Evolutionary conservation across 2,888 invertebrate genomes (phyloP).

Genomic region (Aleiodes alternator): DNA sequence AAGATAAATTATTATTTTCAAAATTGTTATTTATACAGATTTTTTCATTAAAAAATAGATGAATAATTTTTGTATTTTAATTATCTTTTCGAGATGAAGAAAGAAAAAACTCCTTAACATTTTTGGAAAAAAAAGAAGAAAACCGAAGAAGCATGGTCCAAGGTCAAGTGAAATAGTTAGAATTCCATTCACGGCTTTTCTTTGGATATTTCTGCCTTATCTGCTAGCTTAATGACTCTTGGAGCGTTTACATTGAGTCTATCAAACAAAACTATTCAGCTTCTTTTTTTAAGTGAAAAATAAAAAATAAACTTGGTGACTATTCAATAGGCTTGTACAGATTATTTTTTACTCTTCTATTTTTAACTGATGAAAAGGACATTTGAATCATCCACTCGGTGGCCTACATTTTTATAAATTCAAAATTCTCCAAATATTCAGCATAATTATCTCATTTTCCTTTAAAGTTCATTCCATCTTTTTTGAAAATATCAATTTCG

Average conservation of each 20-base stretch:
- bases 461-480: too few relatives aligned
- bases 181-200: conserved; percentile 7
- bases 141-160: not conserved
- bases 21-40: conserved; percentile 20
- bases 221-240: conserved; percentile 57
- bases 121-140: conserved; percentile 3
- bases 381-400: conserved; percentile 58
- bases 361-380: conserved; percentile 68
- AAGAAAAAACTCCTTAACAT: not conserved
- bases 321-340: conserved; percentile 53
- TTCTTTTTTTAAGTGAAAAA: conserved; percentile 31
- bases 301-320: conserved; percentile 33
- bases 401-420: conserved; percentile 60
- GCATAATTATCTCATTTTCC: too few relatives aligned
- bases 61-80: not conserved
- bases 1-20: conserved; percentile 27
- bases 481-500: too few relatives aligned
- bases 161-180: conserved; percentile 41
- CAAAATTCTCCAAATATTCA: not conserved
- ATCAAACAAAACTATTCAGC: conserved; percentile 1
- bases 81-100: not conserved
- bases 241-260: conserved; percentile 58
- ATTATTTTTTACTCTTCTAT: conserved; percentile 60
- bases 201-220: conserved; percentile 42
- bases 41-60: conserved; percentile 21